Base-by-base conservation (phyloP, 2,113 vertebrate species). In the Suricata suricatta region DNA sequence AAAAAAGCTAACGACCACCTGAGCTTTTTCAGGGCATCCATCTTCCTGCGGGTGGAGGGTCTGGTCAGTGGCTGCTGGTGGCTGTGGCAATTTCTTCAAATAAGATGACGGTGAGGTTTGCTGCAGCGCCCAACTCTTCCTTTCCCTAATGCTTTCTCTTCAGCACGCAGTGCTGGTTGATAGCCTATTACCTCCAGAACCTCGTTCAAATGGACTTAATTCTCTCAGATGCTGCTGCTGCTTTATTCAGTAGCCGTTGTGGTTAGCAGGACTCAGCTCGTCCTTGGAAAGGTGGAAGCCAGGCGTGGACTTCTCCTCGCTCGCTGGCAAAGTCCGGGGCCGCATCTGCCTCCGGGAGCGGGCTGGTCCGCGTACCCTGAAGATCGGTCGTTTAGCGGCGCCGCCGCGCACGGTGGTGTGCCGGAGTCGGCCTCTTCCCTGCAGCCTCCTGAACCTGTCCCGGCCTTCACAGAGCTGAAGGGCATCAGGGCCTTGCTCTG, bases 361-460 rank as follows among this genome's bases (percentile, higher is more conserved):
- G 38, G 38, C 38, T 29, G 23, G 25, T 27, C 0, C 23, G 3
- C 7, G 35, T 25, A 13, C 23, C 14, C 12, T 6, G 12, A 21
- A 14, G 1, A 41, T 25, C 35, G 5, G 64, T 66, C 19, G 60
- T 63, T 27, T 27, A 27, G 69, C n/a, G 5, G 21, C 71, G 6
- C 25, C 72, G 0, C 71, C 11, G 7, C 6, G 71, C 23, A 3
- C 23, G 7, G 4, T 2, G 72, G 27, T 3, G 23, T 8, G 3
- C 25, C 0, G 23, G 31, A 27, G 38, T 74, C 23, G 21, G 72
- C 38, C 38, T 3, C 72, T 41, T 14, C 3, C 72, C 38, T 44
- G 2, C 41, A 27, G 15, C 38, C 72, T 23, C 38, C 14, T 3
- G 23, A 41, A 41, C 38, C 72, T 7, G 5, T 5, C 72, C 14